These are phyloP conservation scores for Sepiola atlantica DNA, from an alignment of 2,888 invertebrate genomes.

Conservation along the genomic window DNA sequence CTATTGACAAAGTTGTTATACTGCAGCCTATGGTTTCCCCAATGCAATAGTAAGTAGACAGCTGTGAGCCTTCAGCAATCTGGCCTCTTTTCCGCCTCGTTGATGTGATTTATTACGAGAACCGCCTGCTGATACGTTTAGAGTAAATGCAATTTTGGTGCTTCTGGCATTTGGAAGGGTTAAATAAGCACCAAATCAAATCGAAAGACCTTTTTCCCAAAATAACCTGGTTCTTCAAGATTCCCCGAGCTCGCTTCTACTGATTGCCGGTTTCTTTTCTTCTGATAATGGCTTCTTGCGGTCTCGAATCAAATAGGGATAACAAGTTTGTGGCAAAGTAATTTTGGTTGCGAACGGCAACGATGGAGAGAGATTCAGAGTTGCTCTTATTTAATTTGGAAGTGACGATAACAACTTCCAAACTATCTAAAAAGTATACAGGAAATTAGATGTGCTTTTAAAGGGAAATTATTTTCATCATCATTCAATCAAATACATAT, in stretches of 20 bases:
- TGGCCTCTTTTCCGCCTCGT: background rate
- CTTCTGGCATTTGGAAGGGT: slow-evolving; percentile 20
- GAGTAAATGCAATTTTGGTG: background rate
- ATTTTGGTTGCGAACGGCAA: background rate
- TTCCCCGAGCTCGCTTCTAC: background rate
- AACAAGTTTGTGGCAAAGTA: background rate
- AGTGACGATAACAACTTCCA: background rate
- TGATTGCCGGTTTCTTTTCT: background rate
- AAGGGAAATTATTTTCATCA: background rate
- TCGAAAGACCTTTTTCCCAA: background rate
- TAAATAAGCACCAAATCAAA: slow-evolving; percentile 21
- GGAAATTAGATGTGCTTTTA: background rate
- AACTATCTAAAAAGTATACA: background rate
- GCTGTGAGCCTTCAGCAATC: background rate
- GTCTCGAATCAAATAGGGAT: slow-evolving; percentile 14
- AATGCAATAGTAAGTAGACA: background rate
- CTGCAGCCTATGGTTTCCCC: background rate
- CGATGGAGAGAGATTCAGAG: background rate
- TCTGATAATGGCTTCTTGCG: background rate
- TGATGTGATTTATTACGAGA: background rate
- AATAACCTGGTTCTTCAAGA: background rate
- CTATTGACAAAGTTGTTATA: too few species aligned
- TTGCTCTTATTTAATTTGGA: background rate
- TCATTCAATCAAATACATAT: background rate
- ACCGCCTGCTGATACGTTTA: background rate